Conservation (phyloP, 2,888 invertebrate species). For the Matsumyia berberina region DNA sequence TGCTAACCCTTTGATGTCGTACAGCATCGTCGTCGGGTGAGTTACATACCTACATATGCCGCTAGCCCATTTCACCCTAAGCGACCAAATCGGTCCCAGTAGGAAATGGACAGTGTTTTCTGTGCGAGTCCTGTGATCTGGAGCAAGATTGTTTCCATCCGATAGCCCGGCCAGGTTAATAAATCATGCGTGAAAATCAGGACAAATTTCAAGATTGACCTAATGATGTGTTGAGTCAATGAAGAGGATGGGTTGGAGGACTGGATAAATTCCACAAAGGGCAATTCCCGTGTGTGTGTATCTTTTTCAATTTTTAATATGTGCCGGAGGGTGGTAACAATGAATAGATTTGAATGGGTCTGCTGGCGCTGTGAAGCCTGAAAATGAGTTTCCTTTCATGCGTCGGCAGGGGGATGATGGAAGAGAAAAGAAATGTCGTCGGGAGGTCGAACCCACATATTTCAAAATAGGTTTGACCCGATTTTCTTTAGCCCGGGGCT, state of each 20-base stretch:
- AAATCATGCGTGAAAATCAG: conserved; percentile 72
- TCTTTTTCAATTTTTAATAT: conserved; percentile 44
- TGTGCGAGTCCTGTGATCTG: neutral
- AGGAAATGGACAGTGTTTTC: neutral
- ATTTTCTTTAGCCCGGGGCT: neutral
- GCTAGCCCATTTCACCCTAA: conserved; percentile 10
- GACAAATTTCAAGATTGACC: conserved; percentile 56
- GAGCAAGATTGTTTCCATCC: conserved; percentile 37
- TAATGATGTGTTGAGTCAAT: conserved; percentile 47
- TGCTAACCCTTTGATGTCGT: conserved; percentile 39
- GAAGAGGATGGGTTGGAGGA: neutral
- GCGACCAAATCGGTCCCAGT: conserved; percentile 13
- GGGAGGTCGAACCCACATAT: conserved; percentile 8
- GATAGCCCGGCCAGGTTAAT: conserved; percentile 47
- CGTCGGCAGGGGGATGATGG: neutral
- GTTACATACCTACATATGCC: too few relatives aligned
- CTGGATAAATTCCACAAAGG: conserved; percentile 16
- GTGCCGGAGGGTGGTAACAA: neutral
- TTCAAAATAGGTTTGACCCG: conserved; percentile 26
- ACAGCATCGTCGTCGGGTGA: neutral
- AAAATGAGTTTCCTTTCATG: conserved; percentile 53
- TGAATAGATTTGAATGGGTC: conserved; percentile 44
- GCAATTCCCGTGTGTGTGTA: conserved; percentile 6
- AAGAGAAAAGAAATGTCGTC: neutral
- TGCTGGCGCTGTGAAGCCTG: conserved; percentile 3